Conservation (phyloP, 2,113 vertebrate genomes). For the Chaenocephalus aceratus region DNA sequence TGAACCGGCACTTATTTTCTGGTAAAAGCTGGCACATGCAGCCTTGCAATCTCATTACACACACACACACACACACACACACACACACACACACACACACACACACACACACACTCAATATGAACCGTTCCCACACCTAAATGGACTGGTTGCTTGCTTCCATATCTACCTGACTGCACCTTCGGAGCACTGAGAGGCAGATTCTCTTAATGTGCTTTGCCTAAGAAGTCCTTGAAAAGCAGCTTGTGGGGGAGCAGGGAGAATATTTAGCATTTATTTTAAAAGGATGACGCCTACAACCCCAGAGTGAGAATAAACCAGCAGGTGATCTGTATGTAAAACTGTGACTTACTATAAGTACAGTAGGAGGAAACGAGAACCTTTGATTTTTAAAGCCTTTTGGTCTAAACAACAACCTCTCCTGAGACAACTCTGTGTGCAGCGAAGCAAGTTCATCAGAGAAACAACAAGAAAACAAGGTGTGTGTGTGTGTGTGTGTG, state of each 20-base stretch:
- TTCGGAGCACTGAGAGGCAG: constrained; percentile 1
- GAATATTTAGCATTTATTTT: constrained; percentile 18
- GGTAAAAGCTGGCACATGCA: constrained; percentile 6
- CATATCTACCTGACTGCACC: background rate
- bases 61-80: too few species aligned
- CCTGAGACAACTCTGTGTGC: constrained; percentile 34
- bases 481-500: constrained; percentile 13
- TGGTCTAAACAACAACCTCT: constrained; percentile 23
- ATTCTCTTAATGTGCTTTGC: background rate
- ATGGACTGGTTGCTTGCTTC: background rate
- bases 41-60: constrained; percentile 5
- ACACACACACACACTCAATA: background rate
- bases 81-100: background rate
- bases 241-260: constrained; percentile 6
- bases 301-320: constrained; percentile 24
- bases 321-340: constrained; percentile 30
- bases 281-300: constrained; percentile 5
- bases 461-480: constrained; percentile 12
- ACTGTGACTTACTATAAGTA: constrained; percentile 13
- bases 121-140: background rate
- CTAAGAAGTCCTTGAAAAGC: background rate
- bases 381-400: constrained; percentile 32
- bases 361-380: constrained; percentile 24
- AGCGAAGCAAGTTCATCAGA: constrained; percentile 22
- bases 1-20: constrained; percentile 22